These are phyloP conservation scores for Gallinago stenura DNA, from an alignment of 2,797 vertebrate species.

Conservation along the genomic window DNA sequence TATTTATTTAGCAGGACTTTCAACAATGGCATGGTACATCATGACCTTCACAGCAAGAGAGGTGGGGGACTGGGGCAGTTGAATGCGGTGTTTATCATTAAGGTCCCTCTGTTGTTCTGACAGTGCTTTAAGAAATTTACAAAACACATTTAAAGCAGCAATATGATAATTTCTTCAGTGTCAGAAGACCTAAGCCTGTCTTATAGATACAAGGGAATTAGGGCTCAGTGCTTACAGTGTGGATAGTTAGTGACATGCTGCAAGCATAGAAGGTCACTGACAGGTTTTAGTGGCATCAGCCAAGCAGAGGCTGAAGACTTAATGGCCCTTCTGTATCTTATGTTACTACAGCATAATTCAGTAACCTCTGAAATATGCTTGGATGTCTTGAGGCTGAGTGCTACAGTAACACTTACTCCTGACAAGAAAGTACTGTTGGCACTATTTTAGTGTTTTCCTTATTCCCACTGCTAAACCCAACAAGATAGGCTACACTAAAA, in stretches of 20 bases:
- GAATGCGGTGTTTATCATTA: background rate
- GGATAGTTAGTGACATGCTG: background rate
- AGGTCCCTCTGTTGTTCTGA: background rate
- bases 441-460: background rate
- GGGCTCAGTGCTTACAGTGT: background rate
- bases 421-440: background rate
- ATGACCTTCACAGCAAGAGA: background rate
- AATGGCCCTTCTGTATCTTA: background rate
- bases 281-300: background rate
- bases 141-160: background rate
- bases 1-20: background rate
- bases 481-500: background rate
- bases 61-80: fast-evolving
- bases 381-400: background rate
- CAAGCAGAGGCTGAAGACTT: background rate
- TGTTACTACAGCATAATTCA: background rate
- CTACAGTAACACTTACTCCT: background rate
- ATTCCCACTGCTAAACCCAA: conserved; percentile 22
- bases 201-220: background rate
- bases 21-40: background rate
- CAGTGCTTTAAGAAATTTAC: background rate
- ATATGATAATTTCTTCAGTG: background rate
- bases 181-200: background rate
- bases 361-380: background rate
- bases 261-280: background rate